Base-by-base conservation (phyloP, 2,888 invertebrate genomes). In the Ectropis crepuscularia region DNA sequence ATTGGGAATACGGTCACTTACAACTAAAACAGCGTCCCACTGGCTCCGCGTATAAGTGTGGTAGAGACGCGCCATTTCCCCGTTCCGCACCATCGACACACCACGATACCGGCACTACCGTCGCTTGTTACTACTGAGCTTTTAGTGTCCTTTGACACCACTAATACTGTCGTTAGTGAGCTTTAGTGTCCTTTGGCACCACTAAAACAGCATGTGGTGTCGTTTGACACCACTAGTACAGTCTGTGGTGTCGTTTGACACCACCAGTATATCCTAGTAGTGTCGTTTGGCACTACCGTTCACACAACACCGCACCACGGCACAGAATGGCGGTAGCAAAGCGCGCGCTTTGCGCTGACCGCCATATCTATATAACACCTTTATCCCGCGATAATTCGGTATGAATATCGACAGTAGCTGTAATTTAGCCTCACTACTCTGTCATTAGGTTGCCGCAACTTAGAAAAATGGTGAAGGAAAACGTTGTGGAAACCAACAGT, bases 1-100 rank as follows among this genome's bases (percentile, higher is more conserved):
- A 0, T 4, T 4, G 8, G 11, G 5, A 8, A 41, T 7, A 12
- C 11, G 50, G 49, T 8, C 53, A 88, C 90, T 87, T 77, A 90
- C 91, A 55, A 61, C 67, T 55, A 92, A 75, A 54, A 91, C 90
- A 47, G 86, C 87, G 54, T 89, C 87, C 91, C 91, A 92, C 73
- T 92, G 91, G 70, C 82, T 75, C 6, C 83, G 81, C 36, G 90
- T 86, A 73, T 83, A 84, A 0, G 90, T 89, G 71, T 87, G 88
- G 76, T 85, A 88, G 60, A 82, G 72, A 16, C 82, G 85, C 73
- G 84, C 68, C 88, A 87, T 88, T 67, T 45, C 68, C 63, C 64
- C 67, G 61, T 63, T 42, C 28, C 50, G 53, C 53, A 28, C 48
- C 7, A 11, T n/a, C 38, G 12, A 53, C 0, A 43, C n/a, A 43